These are phyloP conservation scores for Sphenopsis melanotis DNA, from an alignment of 2,797 vertebrate genomes.

Conservation along the genomic window DNA sequence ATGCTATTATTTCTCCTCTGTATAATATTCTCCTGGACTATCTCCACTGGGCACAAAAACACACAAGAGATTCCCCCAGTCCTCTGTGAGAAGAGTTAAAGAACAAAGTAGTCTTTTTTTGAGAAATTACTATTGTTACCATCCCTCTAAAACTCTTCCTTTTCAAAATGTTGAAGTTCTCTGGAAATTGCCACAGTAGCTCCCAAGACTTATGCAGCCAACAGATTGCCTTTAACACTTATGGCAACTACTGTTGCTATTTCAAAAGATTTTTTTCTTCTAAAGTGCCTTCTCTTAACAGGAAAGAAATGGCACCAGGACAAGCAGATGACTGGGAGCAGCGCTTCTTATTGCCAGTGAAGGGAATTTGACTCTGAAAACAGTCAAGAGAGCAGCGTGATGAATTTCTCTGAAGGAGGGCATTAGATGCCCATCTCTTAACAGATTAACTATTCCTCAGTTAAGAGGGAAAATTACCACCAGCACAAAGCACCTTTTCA, in stretches of 20 bases:
- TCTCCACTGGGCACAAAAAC: neutral
- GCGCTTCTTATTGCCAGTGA: neutral
- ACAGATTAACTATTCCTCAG: neutral
- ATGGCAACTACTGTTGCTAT: neutral
- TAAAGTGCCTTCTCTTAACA: neutral
- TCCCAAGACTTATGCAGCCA: neutral
- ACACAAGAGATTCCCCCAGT: neutral
- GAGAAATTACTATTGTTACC: neutral
- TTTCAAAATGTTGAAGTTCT: neutral
- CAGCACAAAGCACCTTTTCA: neutral
- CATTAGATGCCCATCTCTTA: neutral
- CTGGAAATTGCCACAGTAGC: neutral
- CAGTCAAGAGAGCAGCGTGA: neutral
- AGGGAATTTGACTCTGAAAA: neutral
- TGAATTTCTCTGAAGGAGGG: neutral
- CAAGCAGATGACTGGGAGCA: neutral
- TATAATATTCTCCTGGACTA: neutral
- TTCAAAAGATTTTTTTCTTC: neutral
- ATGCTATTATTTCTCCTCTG: neutral
- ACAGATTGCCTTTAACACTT: neutral
- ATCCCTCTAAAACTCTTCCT: neutral
- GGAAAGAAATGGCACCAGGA: neutral
- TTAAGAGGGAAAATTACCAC: neutral
- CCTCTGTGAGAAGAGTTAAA: neutral
- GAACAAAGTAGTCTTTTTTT: neutral